These are phyloP conservation scores for Suricata suricatta DNA, from an alignment of 2,113 vertebrate genomes.

Conservation along the genomic window DNA sequence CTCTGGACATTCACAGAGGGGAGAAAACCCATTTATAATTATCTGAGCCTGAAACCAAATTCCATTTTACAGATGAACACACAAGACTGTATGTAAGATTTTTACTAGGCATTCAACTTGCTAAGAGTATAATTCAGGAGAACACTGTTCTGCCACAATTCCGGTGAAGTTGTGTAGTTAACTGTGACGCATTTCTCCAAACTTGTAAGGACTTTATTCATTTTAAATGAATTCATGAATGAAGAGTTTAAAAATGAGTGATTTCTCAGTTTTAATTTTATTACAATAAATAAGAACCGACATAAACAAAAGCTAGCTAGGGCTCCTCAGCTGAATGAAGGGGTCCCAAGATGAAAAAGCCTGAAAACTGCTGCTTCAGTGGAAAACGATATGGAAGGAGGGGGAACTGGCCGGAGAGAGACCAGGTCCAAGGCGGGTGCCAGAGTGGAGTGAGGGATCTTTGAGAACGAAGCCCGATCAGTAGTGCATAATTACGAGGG, in stretches of 20 bases:
- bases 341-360: background rate
- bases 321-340: background rate
- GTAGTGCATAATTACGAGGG: background rate
- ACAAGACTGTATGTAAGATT: background rate
- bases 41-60: background rate
- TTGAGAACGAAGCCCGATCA: background rate
- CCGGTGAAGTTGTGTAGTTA: background rate
- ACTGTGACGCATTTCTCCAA: background rate
- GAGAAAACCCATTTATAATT: background rate
- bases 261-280: background rate
- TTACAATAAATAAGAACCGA: background rate
- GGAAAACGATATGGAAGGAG: background rate
- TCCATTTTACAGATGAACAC: background rate
- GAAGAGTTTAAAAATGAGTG: background rate
- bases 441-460: background rate
- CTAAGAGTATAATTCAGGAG: background rate
- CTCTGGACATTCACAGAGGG: background rate
- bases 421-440: background rate
- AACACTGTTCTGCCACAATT: background rate
- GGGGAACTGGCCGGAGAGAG: background rate
- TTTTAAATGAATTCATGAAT: background rate
- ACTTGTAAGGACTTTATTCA: background rate
- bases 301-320: background rate
- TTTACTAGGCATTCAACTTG: background rate
- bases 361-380: background rate